These are phyloP conservation scores for Nothoprocta pentlandii DNA, from an alignment of 2,113 vertebrate species.

Conservation along the genomic window DNA sequence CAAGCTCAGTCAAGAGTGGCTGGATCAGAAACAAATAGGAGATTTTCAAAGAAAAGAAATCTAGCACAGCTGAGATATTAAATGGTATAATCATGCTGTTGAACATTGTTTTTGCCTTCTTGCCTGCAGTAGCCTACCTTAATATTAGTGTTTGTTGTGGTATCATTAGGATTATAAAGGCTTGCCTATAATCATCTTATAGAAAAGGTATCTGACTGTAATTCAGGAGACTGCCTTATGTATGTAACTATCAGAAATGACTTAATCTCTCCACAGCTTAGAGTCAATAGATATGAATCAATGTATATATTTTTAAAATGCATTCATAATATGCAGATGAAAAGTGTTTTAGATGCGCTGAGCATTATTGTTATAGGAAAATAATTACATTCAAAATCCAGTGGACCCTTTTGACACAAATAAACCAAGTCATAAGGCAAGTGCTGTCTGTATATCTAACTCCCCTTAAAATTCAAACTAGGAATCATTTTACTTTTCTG, in stretches of 20 bases:
- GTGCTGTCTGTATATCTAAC: not conserved
- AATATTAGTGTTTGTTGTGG: not conserved
- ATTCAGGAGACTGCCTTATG: not conserved
- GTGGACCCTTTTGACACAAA: not conserved
- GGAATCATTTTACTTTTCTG: not conserved
- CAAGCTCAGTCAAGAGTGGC: not conserved
- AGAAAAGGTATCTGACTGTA: not conserved
- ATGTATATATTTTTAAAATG: not conserved
- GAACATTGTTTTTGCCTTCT: conserved; percentile 6
- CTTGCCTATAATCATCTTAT: not conserved
- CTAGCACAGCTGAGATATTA: not conserved
- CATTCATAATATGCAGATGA: not conserved
- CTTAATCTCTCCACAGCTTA: not conserved
- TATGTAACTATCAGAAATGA: not conserved
- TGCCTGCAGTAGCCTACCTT: not conserved
- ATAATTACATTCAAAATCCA: not conserved
- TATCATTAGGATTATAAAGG: not conserved
- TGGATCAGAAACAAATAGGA: not conserved
- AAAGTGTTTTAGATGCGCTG: not conserved
- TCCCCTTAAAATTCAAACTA: not conserved
- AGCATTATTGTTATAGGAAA: not conserved
- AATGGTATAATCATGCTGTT: not conserved
- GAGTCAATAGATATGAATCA: not conserved
- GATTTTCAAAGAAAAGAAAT: not conserved
- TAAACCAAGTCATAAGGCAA: not conserved